Evolutionary conservation across 2,113 vertebrate genomes (phyloP).

Genomic region (Puffinus mauretanicus): DNA sequence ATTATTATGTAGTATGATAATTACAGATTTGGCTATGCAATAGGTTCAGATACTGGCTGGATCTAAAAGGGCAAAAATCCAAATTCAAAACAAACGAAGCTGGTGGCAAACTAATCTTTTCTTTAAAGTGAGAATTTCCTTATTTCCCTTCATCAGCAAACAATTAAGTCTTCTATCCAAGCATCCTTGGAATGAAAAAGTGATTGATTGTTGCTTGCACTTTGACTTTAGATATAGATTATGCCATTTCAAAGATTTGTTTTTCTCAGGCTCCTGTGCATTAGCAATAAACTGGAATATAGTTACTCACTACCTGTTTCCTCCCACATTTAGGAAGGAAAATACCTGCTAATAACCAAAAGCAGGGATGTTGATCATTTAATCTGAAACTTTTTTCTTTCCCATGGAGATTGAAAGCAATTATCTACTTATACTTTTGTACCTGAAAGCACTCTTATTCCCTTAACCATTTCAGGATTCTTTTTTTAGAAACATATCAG

Average conservation of each 20-base stretch:
- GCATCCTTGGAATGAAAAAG: background rate
- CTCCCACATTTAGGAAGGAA: background rate
- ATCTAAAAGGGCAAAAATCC: background rate
- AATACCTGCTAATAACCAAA: slow-evolving; percentile 7
- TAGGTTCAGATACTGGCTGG: background rate
- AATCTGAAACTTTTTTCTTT: background rate
- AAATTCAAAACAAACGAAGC: background rate
- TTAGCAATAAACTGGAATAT: background rate
- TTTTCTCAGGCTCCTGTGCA: background rate
- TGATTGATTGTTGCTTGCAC: background rate
- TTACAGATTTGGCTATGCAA: background rate
- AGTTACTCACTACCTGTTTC: background rate
- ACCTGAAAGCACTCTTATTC: background rate
- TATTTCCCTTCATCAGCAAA: background rate
- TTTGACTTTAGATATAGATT: slow-evolving; percentile 17
- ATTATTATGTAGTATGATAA: background rate
- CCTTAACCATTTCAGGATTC: background rate
- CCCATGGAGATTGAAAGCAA: background rate
- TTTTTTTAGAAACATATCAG: background rate
- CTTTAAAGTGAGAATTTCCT: background rate
- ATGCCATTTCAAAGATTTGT: background rate
- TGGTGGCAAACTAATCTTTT: background rate
- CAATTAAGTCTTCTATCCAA: background rate
- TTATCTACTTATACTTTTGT: background rate
- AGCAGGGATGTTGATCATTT: background rate